Percentiles rank a stretch among this genome's conserved stretches.
phyloP scores from a whole-genome alignment of 2,888 invertebrate species.

The Lasiommata megera region DNA sequence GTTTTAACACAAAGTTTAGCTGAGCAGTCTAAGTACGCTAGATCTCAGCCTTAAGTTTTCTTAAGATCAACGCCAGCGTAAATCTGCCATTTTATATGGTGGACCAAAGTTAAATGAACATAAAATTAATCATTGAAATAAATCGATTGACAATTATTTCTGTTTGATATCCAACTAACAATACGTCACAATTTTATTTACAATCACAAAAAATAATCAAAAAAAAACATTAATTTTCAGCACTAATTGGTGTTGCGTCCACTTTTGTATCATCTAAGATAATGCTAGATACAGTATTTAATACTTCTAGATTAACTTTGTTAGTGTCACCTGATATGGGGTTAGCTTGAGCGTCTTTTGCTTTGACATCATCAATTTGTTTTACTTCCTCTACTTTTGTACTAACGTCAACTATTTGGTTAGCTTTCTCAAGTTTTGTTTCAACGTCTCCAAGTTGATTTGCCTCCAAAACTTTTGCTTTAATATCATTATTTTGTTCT shows the following conservation, averaged over 20 bases:
- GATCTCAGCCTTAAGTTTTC: too few relatives aligned
- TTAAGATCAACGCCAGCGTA: too few relatives aligned
- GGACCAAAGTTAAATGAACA: too few relatives aligned
- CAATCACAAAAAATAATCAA: not conserved
- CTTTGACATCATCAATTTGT: not conserved
- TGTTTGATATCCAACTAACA: not conserved
- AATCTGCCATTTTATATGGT: too few relatives aligned
- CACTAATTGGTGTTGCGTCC: not conserved
- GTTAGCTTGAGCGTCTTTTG: constrained; percentile 1
- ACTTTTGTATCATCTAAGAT: not conserved
- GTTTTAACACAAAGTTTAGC: too few relatives aligned
- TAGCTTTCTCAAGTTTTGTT: not conserved
- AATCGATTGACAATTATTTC: not conserved
- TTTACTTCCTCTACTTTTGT: not conserved
- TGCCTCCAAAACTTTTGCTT: not conserved
- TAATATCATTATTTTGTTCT: not conserved
- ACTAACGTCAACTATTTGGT: not conserved
- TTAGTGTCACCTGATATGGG: not conserved
- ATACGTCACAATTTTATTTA: not conserved
- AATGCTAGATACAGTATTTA: constrained; percentile 2
- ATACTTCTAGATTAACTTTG: constrained; percentile 1
- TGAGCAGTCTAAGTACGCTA: too few relatives aligned
- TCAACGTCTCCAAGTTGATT: not conserved
- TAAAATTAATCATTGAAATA: too few relatives aligned
- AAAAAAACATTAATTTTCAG: not conserved